A percentile compares a stretch with the other conserved stretches of the same genome.
phyloP scores from a whole-genome alignment of 1,140 invertebrate genomes.

The Campoletis sonorensis region DNA sequence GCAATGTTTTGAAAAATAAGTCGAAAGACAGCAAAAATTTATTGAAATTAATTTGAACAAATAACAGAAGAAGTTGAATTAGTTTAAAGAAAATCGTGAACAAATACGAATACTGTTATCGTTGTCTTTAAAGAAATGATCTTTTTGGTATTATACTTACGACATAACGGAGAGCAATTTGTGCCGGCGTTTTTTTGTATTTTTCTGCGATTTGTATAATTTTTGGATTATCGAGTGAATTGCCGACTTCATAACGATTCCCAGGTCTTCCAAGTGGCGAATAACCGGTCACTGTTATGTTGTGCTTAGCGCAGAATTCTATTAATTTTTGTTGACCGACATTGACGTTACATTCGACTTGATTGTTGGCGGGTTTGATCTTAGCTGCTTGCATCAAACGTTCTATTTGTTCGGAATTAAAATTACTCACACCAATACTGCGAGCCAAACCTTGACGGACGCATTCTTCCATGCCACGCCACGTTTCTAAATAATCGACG shows the following conservation, averaged over 20 bases:
- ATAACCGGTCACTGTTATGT: constrained; percentile 83
- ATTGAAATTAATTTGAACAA: too few species aligned
- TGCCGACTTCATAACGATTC: constrained; percentile 83
- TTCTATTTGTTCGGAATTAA: constrained; percentile 88
- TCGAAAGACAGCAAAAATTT: too few species aligned
- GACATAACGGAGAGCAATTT: constrained; percentile 79
- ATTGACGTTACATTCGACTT: constrained; percentile 86
- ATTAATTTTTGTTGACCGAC: constrained; percentile 82
- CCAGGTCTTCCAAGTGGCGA: constrained; percentile 83
- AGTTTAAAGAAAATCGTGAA: too few species aligned
- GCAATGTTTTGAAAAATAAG: too few species aligned
- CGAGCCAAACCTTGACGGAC: constrained; percentile 82
- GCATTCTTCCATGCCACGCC: constrained; percentile 86
- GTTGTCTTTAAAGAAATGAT: background rate
- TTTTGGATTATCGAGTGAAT: constrained; percentile 80
- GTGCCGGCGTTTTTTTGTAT: constrained; percentile 84
- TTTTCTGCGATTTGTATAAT: constrained; percentile 81
- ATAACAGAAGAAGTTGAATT: too few species aligned
- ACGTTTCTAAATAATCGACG: constrained; percentile 82
- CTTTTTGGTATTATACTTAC: constrained; percentile 59
- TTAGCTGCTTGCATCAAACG: constrained; percentile 80
- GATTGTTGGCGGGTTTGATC: constrained; percentile 88
- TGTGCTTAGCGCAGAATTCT: constrained; percentile 79
- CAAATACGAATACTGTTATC: background rate
- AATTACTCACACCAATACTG: constrained; percentile 94